Conservation (phyloP, 2,888 invertebrate genomes). For the Aphodius granarius region DNA sequence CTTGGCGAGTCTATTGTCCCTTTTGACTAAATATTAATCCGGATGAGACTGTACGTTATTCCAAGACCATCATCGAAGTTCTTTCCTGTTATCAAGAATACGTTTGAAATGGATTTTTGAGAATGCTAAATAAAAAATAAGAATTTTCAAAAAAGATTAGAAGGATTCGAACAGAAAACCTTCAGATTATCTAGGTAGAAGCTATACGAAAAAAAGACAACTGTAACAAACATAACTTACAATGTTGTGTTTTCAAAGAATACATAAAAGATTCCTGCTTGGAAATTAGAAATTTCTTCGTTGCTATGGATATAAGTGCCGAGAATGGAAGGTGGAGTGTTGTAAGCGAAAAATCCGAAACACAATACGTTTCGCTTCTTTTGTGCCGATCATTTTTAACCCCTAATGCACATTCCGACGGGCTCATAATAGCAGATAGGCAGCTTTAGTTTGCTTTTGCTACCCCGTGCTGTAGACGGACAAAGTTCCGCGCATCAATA, state of each 20-base stretch:
- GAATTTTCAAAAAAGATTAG: too few relatives aligned
- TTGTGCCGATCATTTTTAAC: conserved; percentile 45
- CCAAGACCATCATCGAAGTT: not conserved
- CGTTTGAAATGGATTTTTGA: not conserved
- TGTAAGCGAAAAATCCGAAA: conserved; percentile 25
- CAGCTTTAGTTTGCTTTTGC: conserved; percentile 34
- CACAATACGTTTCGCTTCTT: conserved; percentile 43
- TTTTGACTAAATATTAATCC: not conserved
- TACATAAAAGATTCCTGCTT: not conserved
- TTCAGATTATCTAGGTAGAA: too few relatives aligned
- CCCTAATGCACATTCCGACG: conserved; percentile 42
- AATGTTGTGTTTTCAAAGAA: not conserved
- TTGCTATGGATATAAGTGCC: not conserved
- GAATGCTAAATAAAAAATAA: too few relatives aligned
- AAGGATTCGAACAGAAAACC: too few relatives aligned
- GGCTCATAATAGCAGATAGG: conserved; percentile 38
- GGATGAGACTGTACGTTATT: not conserved
- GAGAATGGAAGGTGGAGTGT: not conserved
- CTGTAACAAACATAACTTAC: too few relatives aligned
- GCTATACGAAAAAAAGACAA: too few relatives aligned
- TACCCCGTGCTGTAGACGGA: not conserved
- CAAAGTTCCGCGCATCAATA: not conserved
- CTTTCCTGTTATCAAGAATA: not conserved
- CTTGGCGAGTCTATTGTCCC: not conserved
- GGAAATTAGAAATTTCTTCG: not conserved